Conservation (phyloP, 2,888 invertebrate genomes). For the Dermolepida albohirtum region DNA sequence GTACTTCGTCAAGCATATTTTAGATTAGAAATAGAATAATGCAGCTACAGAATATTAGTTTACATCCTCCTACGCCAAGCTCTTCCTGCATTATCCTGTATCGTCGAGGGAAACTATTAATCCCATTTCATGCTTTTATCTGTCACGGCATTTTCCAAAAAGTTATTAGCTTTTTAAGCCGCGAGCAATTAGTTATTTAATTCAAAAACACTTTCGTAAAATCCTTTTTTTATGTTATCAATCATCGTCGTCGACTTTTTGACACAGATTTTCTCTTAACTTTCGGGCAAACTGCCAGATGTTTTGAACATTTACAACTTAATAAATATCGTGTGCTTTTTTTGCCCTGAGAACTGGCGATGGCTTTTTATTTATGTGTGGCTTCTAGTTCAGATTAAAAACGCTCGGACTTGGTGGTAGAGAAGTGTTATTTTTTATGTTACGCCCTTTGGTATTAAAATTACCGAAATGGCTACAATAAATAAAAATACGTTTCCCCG, state of each 20-base stretch:
- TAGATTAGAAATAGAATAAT: too few relatives aligned
- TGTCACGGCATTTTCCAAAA: background rate
- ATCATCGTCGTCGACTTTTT: constrained; percentile 20
- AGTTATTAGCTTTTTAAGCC: constrained; percentile 11
- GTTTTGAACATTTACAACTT: constrained; percentile 37
- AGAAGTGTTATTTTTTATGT: constrained; percentile 17
- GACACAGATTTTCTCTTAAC: constrained; percentile 29
- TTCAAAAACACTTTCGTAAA: constrained; percentile 15
- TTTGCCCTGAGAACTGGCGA: background rate
- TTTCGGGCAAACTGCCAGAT: constrained; percentile 36
- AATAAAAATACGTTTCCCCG: constrained; percentile 2
- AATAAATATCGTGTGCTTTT: constrained; percentile 25
- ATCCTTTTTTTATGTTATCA: constrained; percentile 6
- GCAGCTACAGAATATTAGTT: too few relatives aligned
- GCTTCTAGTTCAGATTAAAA: constrained; percentile 24
- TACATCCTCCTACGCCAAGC: too few relatives aligned
- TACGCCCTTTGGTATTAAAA: constrained; percentile 9
- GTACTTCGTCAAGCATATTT: too few relatives aligned
- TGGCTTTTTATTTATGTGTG: constrained; percentile 20
- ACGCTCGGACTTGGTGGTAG: constrained; percentile 1
- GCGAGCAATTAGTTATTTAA: constrained; percentile 15
- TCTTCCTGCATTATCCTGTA: too few relatives aligned
- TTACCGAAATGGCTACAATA: constrained; percentile 13
- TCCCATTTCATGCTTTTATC: too few relatives aligned
- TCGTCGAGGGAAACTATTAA: too few relatives aligned